Evolutionary conservation across 2,797 vertebrate genomes (phyloP).

Genomic region (Amblyraja radiata): DNA sequence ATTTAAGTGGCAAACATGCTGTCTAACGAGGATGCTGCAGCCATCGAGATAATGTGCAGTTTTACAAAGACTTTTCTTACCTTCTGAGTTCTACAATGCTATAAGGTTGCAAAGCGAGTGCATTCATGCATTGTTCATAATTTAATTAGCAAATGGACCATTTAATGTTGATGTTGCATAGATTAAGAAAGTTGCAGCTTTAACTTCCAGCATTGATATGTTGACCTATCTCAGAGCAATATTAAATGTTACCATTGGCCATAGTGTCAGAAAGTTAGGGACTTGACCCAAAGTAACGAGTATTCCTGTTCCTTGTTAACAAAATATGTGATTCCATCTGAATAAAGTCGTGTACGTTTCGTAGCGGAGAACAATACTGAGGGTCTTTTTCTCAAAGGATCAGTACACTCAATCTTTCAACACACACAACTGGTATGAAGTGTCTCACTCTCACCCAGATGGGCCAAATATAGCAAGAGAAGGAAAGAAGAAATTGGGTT

Average conservation of each 20-base stretch:
- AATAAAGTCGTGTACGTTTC: not conserved
- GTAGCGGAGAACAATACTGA: not conserved
- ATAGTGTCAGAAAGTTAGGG: not conserved
- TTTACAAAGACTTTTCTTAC: not conserved
- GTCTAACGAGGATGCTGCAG: not conserved
- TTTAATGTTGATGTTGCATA: not conserved
- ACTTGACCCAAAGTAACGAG: not conserved
- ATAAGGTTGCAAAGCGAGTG: not conserved
- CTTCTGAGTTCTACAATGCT: not conserved
- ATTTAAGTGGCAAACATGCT: not conserved
- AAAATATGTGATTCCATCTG: not conserved
- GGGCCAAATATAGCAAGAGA: not conserved
- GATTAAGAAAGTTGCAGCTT: not conserved
- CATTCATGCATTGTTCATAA: not conserved
- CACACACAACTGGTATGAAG: not conserved
- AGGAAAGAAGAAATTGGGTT: not conserved
- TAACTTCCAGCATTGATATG: not conserved
- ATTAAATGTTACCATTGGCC: not conserved
- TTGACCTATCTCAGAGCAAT: not conserved
- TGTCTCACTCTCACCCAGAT: not conserved
- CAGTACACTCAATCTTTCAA: not conserved
- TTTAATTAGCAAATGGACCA: not conserved
- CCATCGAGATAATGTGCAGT: not conserved
- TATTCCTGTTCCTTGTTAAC: not conserved
- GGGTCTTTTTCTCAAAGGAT: not conserved